Conservation (phyloP, 2,113 vertebrate genomes). For the Athene cunicularia region DNA sequence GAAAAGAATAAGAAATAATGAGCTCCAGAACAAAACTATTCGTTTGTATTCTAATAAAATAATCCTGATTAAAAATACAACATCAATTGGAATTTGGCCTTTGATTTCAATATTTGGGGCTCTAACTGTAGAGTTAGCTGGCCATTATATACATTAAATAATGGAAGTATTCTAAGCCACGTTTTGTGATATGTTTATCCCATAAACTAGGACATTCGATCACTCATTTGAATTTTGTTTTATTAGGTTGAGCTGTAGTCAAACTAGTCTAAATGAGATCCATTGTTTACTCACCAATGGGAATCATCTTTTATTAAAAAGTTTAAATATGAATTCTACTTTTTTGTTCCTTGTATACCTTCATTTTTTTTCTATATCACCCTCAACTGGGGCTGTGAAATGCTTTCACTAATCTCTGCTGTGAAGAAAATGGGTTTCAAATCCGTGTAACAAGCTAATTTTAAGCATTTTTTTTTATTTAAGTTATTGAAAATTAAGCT, state of each 20-base stretch:
- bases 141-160: slow-evolving; percentile 13
- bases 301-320: background rate
- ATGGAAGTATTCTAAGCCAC: background rate
- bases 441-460: background rate
- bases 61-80: slow-evolving; percentile 47
- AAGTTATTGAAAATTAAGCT: background rate
- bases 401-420: background rate
- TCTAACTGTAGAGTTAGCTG: background rate
- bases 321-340: background rate
- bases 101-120: background rate
- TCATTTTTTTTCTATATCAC: background rate
- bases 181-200: background rate
- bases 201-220: background rate
- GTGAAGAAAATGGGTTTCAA: background rate
- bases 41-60: slow-evolving; percentile 18
- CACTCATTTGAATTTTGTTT: background rate
- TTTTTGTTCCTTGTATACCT: background rate
- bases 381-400: background rate
- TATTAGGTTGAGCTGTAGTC: background rate
- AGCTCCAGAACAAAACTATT: slow-evolving; percentile 29
- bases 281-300: background rate
- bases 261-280: background rate
- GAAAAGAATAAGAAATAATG: slow-evolving; percentile 49
- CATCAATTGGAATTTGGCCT: background rate
- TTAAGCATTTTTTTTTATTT: background rate